Conservation (phyloP, 1,140 invertebrate genomes). For the Meloidogyne floridensis region DNA sequence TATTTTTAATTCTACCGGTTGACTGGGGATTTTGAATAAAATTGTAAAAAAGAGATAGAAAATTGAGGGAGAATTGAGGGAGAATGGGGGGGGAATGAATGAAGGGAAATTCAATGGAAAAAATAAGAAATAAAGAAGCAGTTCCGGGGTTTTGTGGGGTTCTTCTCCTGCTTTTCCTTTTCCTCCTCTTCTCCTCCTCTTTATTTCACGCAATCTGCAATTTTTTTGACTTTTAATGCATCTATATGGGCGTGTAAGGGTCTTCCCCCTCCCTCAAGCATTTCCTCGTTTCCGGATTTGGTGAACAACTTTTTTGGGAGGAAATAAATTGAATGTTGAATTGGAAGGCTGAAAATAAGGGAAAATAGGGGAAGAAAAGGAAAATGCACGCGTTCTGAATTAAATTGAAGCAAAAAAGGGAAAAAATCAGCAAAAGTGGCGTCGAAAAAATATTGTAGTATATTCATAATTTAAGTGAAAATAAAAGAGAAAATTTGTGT, state of each 20-base stretch:
- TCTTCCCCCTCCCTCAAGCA: background rate
- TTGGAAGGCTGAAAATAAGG: background rate
- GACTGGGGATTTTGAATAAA: background rate
- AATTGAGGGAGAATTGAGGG: too few species aligned
- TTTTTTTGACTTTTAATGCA: background rate
- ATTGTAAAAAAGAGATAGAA: too few species aligned
- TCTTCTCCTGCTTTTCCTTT: background rate
- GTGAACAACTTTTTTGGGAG: background rate
- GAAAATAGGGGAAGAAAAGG: background rate
- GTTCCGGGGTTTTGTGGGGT: background rate
- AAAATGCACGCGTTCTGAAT: background rate
- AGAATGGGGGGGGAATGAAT: background rate
- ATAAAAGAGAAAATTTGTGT: background rate
- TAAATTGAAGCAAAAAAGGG: background rate
- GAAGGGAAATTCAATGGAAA: background rate
- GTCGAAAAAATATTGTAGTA: background rate
- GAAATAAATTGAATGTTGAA: background rate
- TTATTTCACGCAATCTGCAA: background rate
- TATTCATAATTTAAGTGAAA: too few species aligned
- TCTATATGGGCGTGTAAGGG: too few species aligned
- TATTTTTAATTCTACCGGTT: constrained; percentile 5
- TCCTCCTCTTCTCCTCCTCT: too few species aligned
- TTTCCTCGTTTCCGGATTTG: background rate
- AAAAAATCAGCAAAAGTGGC: background rate
- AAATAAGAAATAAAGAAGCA: background rate